Percentiles rank a stretch among this genome's conserved stretches.
These are phyloP conservation scores for Pao palembangensis DNA, from an alignment of 2,113 vertebrate species.

Conservation along the genomic window DNA sequence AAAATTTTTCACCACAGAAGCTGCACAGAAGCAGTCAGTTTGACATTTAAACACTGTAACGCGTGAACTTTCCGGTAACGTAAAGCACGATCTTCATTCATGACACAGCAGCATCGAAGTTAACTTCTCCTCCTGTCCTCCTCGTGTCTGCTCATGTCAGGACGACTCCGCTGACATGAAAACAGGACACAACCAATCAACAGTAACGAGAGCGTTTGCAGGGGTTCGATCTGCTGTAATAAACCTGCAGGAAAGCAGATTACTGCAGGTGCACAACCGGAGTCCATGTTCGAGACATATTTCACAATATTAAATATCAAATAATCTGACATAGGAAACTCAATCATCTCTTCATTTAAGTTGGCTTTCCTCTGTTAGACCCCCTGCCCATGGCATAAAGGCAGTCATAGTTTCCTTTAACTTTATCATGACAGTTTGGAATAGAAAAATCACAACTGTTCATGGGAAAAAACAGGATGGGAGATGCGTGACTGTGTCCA, in stretches of 20 bases:
- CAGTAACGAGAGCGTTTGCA: neutral
- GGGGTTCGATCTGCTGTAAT: neutral
- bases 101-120: neutral
- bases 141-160: constrained; percentile 8
- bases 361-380: no score
- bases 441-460: no score
- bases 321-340: no score
- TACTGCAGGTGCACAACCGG: no score
- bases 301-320: neutral
- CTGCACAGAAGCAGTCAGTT: neutral
- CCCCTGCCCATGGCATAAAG: no score
- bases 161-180: constrained; percentile 1
- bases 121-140: constrained; percentile 8
- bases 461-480: no score
- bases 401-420: no score
- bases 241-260: constrained; percentile 14
- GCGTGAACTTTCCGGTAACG: constrained; percentile 14
- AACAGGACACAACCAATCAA: neutral
- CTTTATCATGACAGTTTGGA: no score
- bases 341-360: no score
- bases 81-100: constrained; percentile 17
- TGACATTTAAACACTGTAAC: constrained; percentile 7
- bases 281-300: neutral
- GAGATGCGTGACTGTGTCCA: neutral
- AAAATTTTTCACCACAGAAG: constrained; percentile 2